A percentile compares a stretch with the other conserved stretches of the same genome.
phyloP scores from a whole-genome alignment of 1,140 invertebrate genomes.

The Lithobius niger region DNA sequence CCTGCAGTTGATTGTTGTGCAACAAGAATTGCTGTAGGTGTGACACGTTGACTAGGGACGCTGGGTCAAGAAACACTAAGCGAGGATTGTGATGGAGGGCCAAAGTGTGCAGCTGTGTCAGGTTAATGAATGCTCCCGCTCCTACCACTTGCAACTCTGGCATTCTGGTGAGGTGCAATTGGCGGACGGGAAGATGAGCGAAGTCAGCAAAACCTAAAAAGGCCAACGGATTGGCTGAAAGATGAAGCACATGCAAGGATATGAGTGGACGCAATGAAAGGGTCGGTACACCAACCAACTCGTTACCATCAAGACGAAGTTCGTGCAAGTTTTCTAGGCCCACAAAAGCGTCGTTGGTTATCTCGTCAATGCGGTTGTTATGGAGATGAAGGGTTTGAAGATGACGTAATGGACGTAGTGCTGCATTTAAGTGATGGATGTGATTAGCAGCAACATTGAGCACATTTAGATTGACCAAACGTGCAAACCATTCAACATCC shows the following conservation, averaged over 20 bases:
- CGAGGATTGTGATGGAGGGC: slow-evolving; percentile 31
- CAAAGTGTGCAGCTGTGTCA: slow-evolving; percentile 27
- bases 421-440: slow-evolving; percentile 23
- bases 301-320: slow-evolving; percentile 22
- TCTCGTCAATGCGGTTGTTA: slow-evolving; percentile 21
- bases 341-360: slow-evolving; percentile 23
- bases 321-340: slow-evolving; percentile 20
- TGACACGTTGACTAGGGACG: slow-evolving; percentile 29
- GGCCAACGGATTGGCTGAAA: slow-evolving; percentile 22
- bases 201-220: slow-evolving; percentile 28
- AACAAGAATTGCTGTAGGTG: slow-evolving; percentile 27
- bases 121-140: slow-evolving; percentile 30
- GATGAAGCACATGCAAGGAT: slow-evolving; percentile 16
- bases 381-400: slow-evolving; percentile 19
- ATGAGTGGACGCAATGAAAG: slow-evolving; percentile 20
- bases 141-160: slow-evolving; percentile 30
- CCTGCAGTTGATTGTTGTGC: slow-evolving; percentile 27
- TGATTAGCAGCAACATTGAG: slow-evolving; percentile 24
- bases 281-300: slow-evolving; percentile 21
- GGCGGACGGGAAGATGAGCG: slow-evolving; percentile 23
- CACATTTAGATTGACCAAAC: slow-evolving; percentile 15
- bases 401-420: slow-evolving; percentile 20
- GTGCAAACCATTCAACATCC: slow-evolving; percentile 25
- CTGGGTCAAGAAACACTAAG: slow-evolving; percentile 31
- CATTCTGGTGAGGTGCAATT: slow-evolving; percentile 29